A percentile compares a stretch with the other conserved stretches of the same genome.
These are phyloP conservation scores for Bursaphelenchus okinawaensis DNA, from an alignment of 2,888 invertebrate species.

Conservation along the genomic window DNA sequence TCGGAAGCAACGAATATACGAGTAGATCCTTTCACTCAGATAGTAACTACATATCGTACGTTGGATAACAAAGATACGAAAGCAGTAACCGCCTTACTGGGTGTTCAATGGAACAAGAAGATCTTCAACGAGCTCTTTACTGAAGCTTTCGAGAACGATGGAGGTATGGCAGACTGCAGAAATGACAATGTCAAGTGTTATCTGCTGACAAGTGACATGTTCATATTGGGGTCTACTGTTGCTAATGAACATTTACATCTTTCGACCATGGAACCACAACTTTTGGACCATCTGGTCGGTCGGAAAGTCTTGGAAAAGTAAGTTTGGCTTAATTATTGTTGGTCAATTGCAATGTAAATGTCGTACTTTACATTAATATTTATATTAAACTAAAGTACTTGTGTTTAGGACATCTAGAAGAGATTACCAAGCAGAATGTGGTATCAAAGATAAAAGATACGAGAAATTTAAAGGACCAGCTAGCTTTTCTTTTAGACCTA, in stretches of 20 bases:
- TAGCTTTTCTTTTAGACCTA: neutral
- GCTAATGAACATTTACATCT: slow-evolving; percentile 19
- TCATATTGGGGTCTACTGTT: neutral
- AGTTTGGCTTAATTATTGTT: neutral
- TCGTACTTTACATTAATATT: too few species aligned
- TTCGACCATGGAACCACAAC: slow-evolving; percentile 35
- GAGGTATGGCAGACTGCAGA: slow-evolving; percentile 6
- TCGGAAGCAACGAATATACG: neutral
- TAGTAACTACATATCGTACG: slow-evolving; percentile 11
- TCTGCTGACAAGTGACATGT: slow-evolving; percentile 3
- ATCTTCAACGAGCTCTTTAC: slow-evolving; percentile 35
- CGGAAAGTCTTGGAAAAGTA: slow-evolving; percentile 28
- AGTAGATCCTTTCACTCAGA: slow-evolving; percentile 5
- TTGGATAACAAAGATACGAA: slow-evolving; percentile 9
- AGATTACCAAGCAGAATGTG: slow-evolving; percentile 41
- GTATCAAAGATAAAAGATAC: slow-evolving; percentile 28
- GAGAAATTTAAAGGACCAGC: slow-evolving; percentile 16
- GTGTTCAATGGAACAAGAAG: slow-evolving; percentile 39
- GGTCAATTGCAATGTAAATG: too few species aligned
- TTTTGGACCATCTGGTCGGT: slow-evolving; percentile 32
- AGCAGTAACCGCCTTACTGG: slow-evolving; percentile 34
- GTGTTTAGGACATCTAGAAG: slow-evolving; percentile 14
- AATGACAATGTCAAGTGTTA: slow-evolving; percentile 3
- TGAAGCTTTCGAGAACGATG: slow-evolving; percentile 26
- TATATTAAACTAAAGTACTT: too few species aligned